Percentiles rank a stretch among this genome's conserved stretches.
These are phyloP conservation scores for Zapornia atra DNA, from an alignment of 2,113 vertebrate genomes.

Conservation along the genomic window DNA sequence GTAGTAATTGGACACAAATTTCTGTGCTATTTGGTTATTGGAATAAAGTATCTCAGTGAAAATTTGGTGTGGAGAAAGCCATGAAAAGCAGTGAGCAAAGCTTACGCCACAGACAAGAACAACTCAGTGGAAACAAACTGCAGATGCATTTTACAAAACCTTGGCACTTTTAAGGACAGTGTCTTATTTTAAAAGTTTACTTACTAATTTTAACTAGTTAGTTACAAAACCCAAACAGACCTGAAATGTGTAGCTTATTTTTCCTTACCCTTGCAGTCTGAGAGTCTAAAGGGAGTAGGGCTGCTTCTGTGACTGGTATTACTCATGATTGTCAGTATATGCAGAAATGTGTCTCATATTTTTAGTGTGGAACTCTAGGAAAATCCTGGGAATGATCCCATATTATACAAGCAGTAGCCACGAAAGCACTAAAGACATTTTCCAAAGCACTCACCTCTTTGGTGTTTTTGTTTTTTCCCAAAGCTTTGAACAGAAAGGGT, in stretches of 20 bases:
- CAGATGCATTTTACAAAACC: background rate
- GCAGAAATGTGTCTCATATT: background rate
- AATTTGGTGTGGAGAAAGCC: background rate
- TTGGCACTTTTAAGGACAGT: background rate
- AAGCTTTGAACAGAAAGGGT: background rate
- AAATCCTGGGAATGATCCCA: background rate
- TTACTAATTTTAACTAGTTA: slow-evolving; percentile 39
- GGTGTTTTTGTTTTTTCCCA: background rate
- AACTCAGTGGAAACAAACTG: background rate
- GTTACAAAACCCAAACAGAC: background rate
- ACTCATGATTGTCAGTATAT: background rate
- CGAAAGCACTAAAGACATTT: background rate
- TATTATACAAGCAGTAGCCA: background rate
- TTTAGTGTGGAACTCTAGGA: background rate
- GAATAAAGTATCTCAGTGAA: background rate
- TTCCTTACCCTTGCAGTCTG: background rate
- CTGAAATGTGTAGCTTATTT: background rate
- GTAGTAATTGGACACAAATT: background rate
- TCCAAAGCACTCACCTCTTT: background rate
- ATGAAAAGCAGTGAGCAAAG: background rate
- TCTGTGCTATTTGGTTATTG: background rate
- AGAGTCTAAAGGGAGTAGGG: background rate
- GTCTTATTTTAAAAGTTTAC: background rate
- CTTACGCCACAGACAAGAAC: background rate
- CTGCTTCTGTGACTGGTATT: background rate